Base-by-base conservation (phyloP, 2,113 vertebrate genomes). In the Chrysochloris asiatica region DNA sequence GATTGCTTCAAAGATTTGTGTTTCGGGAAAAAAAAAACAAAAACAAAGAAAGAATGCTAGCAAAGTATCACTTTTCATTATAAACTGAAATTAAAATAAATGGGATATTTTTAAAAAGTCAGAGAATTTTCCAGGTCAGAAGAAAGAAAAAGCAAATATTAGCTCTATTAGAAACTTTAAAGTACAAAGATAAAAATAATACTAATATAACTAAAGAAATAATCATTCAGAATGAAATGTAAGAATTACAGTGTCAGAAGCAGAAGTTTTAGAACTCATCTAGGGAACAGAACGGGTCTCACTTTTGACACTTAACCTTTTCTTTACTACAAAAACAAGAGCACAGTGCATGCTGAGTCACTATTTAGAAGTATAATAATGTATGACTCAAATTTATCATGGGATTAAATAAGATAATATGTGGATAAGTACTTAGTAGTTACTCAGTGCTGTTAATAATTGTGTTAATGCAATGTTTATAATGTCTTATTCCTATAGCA, bases 71-170 rank as follows among this genome's bases (percentile, higher is more conserved):
- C 67, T 17, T 4, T 9, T 85, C n/a, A n/a, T 84, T 41, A 69
- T 75, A 81, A 87, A 72, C 75, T 43, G 50, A 86, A 75, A 65
- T 30, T 83, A 61, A 83, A 90, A 52, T 80, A 52, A 22, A 30
- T 43, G 33, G 84, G 67, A 47, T 45, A 76, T 92, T 77, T 94
- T 36, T 5, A 83, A 38, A n/a, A 65, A 65, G 54, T 38, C 33
- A 41, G 8, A 88, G 17, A 30, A 71, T 75, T 82, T 84, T 69
- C 36, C 33, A 63, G 45, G 7, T 24, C 77, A 45, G 19, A 72
- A 65, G 45, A 65, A 48, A 22, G 59, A 71, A 50, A 36, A 79
- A 63, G 26, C 0, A 79, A 75, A 73, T 72, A 59, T 12, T 5
- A 82, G 38, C 22, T 86, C 19, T 52, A 22, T 8, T 83, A 47